These are phyloP conservation scores for Rhabdophis nuchalis DNA, from an alignment of 2,797 vertebrate genomes.

Conservation along the genomic window DNA sequence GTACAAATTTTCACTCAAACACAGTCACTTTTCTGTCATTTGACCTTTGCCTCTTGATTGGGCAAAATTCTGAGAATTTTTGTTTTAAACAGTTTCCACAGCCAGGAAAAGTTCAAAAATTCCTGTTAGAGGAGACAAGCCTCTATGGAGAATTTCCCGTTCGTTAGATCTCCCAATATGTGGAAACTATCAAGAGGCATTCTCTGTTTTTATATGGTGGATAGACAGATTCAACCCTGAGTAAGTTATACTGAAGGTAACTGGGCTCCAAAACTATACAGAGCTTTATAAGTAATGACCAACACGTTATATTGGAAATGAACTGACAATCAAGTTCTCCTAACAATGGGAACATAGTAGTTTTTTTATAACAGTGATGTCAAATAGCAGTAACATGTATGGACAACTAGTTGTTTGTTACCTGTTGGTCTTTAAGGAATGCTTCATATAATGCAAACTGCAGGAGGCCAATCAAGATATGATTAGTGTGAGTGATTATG, in stretches of 20 bases:
- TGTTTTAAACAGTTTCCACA: background rate
- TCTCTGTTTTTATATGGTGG: background rate
- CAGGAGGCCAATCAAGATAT: background rate
- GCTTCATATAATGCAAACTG: background rate
- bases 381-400: background rate
- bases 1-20: background rate
- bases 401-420: background rate
- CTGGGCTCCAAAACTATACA: background rate
- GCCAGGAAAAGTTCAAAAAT: background rate
- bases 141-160: background rate
- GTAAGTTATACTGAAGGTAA: background rate
- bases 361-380: background rate
- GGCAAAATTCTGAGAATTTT: background rate
- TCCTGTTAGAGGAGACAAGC: background rate
- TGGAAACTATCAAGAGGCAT: background rate
- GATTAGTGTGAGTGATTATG: background rate
- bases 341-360: background rate
- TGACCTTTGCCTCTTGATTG: background rate
- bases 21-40: background rate
- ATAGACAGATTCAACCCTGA: background rate
- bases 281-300: background rate
- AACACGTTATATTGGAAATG: background rate
- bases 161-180: background rate
- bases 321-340: background rate
- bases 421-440: background rate